These are phyloP conservation scores for Diprion similis DNA, from an alignment of 1,140 invertebrate genomes.

Conservation along the genomic window DNA sequence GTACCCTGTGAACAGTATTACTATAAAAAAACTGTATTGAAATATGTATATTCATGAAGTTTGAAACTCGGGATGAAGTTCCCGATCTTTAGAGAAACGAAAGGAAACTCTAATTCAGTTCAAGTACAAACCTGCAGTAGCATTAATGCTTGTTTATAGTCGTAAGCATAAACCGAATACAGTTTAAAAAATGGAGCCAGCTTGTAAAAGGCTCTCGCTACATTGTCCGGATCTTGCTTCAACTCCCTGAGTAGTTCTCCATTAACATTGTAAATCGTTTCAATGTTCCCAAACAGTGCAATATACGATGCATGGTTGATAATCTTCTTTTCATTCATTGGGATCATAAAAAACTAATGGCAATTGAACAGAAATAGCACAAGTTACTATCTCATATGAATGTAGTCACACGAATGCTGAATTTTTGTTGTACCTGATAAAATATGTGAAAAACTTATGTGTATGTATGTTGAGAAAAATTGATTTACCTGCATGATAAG, in stretches of 20 bases:
- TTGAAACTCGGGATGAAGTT: constrained; percentile 2
- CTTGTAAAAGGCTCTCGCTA: constrained; percentile 72
- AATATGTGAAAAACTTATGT: constrained; percentile 17
- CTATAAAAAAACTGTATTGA: not conserved
- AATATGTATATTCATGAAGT: constrained; percentile 15
- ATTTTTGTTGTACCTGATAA: no score
- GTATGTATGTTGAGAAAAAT: not conserved
- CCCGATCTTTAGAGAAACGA: no score
- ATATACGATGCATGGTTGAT: constrained; percentile 65
- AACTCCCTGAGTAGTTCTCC: constrained; percentile 71
- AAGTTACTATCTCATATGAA: constrained; percentile 12
- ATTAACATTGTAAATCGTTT: constrained; percentile 76
- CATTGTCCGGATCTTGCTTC: constrained; percentile 66
- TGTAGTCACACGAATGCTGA: not conserved
- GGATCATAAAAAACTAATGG: constrained; percentile 70
- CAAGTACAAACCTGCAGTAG: constrained; percentile 59
- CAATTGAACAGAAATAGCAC: constrained; percentile 38
- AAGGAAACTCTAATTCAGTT: not conserved
- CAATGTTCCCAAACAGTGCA: constrained; percentile 74
- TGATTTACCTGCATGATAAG: constrained; percentile 67
- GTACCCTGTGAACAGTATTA: constrained; percentile 60
- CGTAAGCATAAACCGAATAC: constrained; percentile 80
- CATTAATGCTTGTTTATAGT: constrained; percentile 70
- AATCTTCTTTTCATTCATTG: constrained; percentile 67
- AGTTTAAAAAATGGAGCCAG: constrained; percentile 80